Percentiles rank a stretch among this genome's conserved stretches.
Conservation (phyloP, 1,140 invertebrate species). For the Agraylea sexmaculata region DNA sequence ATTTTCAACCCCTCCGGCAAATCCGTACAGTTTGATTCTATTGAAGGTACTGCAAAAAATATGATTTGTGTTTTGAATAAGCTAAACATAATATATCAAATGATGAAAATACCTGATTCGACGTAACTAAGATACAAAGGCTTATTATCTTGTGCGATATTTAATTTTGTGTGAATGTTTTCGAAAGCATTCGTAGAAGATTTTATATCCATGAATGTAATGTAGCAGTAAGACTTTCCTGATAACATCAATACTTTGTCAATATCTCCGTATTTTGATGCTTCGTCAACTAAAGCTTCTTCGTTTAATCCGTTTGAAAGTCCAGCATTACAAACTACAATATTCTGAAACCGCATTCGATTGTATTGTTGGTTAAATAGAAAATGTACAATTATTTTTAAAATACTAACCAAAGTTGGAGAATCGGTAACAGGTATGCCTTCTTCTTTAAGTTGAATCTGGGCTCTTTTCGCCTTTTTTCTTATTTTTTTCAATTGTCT, state of each 20-base stretch:
- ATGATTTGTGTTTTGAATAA: conserved; percentile 15
- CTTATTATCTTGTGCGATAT: conserved; percentile 40
- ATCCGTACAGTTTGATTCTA: conserved; percentile 22
- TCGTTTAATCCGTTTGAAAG: conserved; percentile 56
- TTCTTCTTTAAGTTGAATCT: too few relatives aligned
- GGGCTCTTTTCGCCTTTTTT: too few relatives aligned
- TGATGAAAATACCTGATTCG: conserved; percentile 36
- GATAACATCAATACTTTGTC: conserved; percentile 52
- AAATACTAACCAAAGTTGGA: too few relatives aligned
- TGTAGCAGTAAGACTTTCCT: conserved; percentile 65
- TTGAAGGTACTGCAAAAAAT: conserved; percentile 30
- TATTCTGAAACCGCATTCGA: conserved; percentile 28
- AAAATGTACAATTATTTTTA: too few relatives aligned
- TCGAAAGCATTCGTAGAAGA: conserved; percentile 41
- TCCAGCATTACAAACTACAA: conserved; percentile 61
- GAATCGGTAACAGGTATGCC: too few relatives aligned
- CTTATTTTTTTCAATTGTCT: too few relatives aligned
- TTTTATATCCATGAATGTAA: conserved; percentile 40
- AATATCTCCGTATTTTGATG: conserved; percentile 37
- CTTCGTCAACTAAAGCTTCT: conserved; percentile 45
- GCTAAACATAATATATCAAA: not conserved
- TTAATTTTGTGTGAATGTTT: conserved; percentile 40
- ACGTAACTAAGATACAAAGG: conserved; percentile 54
- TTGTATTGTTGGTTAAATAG: too few relatives aligned
- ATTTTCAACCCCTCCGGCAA: conserved; percentile 63